A percentile compares a stretch with the other conserved stretches of the same genome.
phyloP scores from a whole-genome alignment of 2,113 vertebrate genomes.

The Pao palembangensis region DNA sequence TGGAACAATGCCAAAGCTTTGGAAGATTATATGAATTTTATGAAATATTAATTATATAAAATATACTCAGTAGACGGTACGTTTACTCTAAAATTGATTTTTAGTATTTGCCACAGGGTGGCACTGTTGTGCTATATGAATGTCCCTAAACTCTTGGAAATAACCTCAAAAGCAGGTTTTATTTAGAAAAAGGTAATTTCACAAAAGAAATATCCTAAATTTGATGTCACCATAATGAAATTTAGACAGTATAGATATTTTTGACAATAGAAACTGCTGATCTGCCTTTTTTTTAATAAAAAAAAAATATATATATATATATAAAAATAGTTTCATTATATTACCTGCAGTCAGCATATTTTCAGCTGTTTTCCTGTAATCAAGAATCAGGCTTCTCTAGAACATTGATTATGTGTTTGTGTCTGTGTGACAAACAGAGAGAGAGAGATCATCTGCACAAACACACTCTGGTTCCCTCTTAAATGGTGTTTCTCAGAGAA shows the following conservation, averaged over 20 bases:
- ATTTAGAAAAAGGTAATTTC: neutral
- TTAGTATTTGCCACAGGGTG: constrained; percentile 52
- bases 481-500: constrained; percentile 16
- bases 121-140: constrained; percentile 52
- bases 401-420: neutral
- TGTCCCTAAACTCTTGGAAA: neutral
- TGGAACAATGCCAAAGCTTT: constrained; percentile 11
- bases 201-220: neutral
- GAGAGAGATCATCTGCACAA: neutral
- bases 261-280: neutral
- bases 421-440: neutral
- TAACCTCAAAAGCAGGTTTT: neutral
- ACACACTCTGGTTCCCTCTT: constrained; percentile 25
- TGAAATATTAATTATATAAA: neutral
- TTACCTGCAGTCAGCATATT: neutral
- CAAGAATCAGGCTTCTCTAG: constrained; percentile 40
- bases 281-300: neutral
- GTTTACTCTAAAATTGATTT: neutral
- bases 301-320: too few relatives aligned
- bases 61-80: neutral
- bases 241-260: neutral
- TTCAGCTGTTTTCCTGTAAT: constrained; percentile 45
- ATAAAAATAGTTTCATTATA: too few relatives aligned
- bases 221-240: neutral
- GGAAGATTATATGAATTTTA: neutral